Evolutionary conservation across 2,888 invertebrate genomes (phyloP).

Genomic region (Bellardia bayeri): DNA sequence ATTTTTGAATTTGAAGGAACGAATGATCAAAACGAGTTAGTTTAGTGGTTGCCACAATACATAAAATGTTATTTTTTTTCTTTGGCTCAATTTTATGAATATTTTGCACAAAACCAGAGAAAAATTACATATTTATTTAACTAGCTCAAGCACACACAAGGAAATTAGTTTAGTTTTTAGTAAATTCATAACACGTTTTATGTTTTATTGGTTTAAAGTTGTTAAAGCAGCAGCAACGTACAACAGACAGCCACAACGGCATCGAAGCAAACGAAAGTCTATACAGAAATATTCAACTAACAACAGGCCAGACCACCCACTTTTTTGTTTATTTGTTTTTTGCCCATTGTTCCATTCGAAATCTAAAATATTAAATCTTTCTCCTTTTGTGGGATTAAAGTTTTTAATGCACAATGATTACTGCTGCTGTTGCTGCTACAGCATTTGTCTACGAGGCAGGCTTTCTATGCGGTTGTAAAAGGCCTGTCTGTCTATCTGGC

Average conservation of each 20-base stretch:
- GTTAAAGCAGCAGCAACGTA: constrained; percentile 60
- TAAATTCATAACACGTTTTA: constrained; percentile 72
- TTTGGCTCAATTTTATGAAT: constrained; percentile 38
- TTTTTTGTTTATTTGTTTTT: constrained; percentile 3
- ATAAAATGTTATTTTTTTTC: constrained; percentile 23
- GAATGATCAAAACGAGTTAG: constrained; percentile 20
- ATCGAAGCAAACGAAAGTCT: neutral
- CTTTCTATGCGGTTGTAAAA: neutral
- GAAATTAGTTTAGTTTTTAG: constrained; percentile 66
- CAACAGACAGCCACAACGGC: constrained; percentile 11
- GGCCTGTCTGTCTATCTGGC: constrained; percentile 29
- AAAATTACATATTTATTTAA: neutral
- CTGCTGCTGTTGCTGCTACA: constrained; percentile 2
- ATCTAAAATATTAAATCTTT: constrained; percentile 42
- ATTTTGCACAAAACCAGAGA: neutral
- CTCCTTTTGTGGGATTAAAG: constrained; percentile 13
- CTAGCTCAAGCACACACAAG: constrained; percentile 21
- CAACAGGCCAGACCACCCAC: constrained; percentile 64
- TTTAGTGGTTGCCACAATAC: constrained; percentile 37
- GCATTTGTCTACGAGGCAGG: constrained; percentile 35
- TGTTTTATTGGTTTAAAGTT: constrained; percentile 70
- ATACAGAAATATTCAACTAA: constrained; percentile 4
- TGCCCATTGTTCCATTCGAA: constrained; percentile 11
- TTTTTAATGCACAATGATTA: constrained; percentile 39
- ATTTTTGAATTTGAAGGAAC: constrained; percentile 56